These are phyloP conservation scores for Poicephalus gulielmi DNA, from an alignment of 2,113 vertebrate species.

Conservation along the genomic window DNA sequence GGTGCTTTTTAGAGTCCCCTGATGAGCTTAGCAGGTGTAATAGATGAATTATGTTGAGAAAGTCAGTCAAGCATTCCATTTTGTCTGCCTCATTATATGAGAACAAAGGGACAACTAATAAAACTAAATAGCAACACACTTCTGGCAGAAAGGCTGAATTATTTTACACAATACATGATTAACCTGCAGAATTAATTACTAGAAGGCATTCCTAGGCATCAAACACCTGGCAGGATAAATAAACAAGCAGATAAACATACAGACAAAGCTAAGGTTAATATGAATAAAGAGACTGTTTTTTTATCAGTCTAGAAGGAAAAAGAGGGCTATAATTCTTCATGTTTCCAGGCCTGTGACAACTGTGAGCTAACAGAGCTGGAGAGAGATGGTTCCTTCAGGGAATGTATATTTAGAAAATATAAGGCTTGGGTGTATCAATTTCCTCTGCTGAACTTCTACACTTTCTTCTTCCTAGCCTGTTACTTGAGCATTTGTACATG, in stretches of 20 bases:
- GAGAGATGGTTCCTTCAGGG: neutral
- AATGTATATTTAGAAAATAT: neutral
- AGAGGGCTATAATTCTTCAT: neutral
- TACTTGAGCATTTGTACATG: neutral
- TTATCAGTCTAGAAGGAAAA: neutral
- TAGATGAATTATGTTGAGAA: neutral
- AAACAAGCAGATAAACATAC: neutral
- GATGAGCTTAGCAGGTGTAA: neutral
- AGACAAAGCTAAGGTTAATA: neutral
- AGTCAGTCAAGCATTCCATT: slow-evolving; percentile 2
- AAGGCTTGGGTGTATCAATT: neutral
- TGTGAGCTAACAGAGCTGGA: neutral
- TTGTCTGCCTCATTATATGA: slow-evolving; percentile 22
- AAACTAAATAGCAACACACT: slow-evolving; percentile 16
- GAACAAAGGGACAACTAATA: slow-evolving; percentile 16
- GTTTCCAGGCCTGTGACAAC: neutral
- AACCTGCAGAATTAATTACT: slow-evolving; percentile 43
- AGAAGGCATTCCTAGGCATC: neutral
- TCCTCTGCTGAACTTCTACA: neutral
- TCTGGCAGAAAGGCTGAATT: slow-evolving; percentile 16
- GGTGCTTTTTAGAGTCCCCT: neutral
- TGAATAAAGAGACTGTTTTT: neutral
- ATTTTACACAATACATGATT: slow-evolving; percentile 23
- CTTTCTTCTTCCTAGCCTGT: neutral
- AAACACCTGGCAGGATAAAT: neutral